Base-by-base conservation (phyloP, 2,888 invertebrate species). In the Celastrina argiolus region DNA sequence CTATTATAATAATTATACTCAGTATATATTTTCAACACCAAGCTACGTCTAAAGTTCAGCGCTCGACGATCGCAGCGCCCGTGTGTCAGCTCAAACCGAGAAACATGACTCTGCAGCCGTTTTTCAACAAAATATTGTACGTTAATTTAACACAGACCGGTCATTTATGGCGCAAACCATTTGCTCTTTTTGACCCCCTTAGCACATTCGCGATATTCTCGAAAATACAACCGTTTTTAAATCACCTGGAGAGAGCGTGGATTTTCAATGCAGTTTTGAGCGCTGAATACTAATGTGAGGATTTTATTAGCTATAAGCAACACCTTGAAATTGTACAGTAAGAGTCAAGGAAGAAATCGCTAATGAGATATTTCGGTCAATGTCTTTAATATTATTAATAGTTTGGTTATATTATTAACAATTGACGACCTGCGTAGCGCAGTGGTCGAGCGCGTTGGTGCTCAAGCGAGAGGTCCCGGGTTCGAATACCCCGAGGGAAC, bases 81-180 rank as follows among this genome's bases (percentile, higher is more conserved):
- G 79, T 87, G 74, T 82, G 79, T 79, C 69, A 68, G 72, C 74
- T 76, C 77, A 81, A 87, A 85, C 39, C 80, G 78, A 79, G 90
- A 84, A 90, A 91, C 88, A 80, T 80, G 91, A 90, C 84, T 81
- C 79, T 79, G 82, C 81, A 83, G 84, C 84, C 83, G 83, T 87
- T 90, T 89, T 88, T 83, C 83, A 85, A 84, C 86, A 87, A 89
- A 89, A 88, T 89, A 88, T 83, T 86, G 88, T 86, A 87, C 90
- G 90, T 90, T 90, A 88, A 90, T 90, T 90, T 90, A 90, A 80
- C 87, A 83, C 88, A 81, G 82, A 75, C 73, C 78, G 82, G 84
- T 85, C 87, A 85, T 87, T 88, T 86, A 87, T 79, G 86, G 82
- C 74, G 73, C 74, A 75, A 73, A 73, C 71, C 69, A 71, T 70